A percentile compares a stretch with the other conserved stretches of the same genome.
phyloP scores from a whole-genome alignment of 2,113 vertebrate genomes.

The Indri indri region DNA sequence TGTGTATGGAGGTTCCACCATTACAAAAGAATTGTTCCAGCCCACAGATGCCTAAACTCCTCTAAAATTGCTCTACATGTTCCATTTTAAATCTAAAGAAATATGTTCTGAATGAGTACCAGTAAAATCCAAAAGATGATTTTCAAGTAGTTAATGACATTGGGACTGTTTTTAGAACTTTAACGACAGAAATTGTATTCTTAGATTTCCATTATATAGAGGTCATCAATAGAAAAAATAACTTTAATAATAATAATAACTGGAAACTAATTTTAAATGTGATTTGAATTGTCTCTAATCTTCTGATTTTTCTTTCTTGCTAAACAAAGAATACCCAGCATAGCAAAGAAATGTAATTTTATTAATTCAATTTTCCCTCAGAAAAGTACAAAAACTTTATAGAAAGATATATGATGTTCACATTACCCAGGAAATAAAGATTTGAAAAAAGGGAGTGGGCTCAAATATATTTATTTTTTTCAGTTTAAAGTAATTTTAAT shows the following conservation, averaged over 20 bases:
- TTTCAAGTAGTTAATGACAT: not conserved
- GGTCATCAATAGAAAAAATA: not conserved
- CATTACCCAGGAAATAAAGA: not conserved
- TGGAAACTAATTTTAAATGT: not conserved
- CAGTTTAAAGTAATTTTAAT: slow-evolving; percentile 5
- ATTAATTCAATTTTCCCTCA: not conserved
- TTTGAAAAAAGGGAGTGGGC: not conserved
- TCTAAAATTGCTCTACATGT: not conserved
- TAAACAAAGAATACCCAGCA: not conserved
- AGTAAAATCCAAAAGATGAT: not conserved
- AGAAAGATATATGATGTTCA: not conserved
- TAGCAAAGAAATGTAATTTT: not conserved
- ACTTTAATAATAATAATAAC: not conserved
- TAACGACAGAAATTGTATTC: not conserved
- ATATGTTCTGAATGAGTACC: not conserved
- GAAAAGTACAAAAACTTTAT: not conserved
- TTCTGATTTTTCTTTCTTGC: slow-evolving; percentile 9
- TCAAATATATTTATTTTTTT: not conserved
- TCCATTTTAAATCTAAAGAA: not conserved
- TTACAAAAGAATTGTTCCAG: not conserved
- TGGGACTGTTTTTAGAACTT: not conserved
- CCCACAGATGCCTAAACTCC: not conserved
- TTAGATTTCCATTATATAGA: not conserved
- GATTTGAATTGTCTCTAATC: not conserved
- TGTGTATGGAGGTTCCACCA: not conserved